phyloP scores from a whole-genome alignment of 2,888 invertebrate genomes.

The Sepioteuthis lessoniana region DNA sequence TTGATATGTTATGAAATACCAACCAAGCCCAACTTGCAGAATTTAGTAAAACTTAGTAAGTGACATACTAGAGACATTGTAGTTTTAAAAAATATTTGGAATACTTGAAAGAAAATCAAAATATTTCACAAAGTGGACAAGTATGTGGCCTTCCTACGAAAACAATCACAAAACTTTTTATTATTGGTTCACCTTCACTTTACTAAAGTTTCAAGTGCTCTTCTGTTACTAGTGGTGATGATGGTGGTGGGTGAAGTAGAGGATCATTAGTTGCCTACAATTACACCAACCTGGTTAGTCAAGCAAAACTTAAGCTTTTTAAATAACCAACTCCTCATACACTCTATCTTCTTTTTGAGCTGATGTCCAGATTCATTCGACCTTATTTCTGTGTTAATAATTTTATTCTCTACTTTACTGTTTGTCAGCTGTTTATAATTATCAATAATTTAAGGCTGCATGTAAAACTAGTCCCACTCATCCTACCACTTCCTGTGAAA shows the following conservation, averaged over 20 bases:
- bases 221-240: neutral
- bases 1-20: too few species aligned
- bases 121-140: too few species aligned
- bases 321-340: neutral
- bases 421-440: neutral
- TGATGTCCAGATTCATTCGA: neutral
- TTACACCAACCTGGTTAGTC: neutral
- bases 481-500: neutral
- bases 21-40: too few species aligned
- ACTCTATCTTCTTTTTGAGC: neutral
- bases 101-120: too few species aligned
- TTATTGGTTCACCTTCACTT: neutral
- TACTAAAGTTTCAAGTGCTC: neutral
- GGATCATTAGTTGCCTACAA: neutral
- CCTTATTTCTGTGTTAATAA: neutral
- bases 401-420: neutral
- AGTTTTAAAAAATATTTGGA: too few species aligned
- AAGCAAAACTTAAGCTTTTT: neutral
- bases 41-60: too few species aligned
- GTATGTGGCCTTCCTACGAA: too few species aligned
- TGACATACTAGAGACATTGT: too few species aligned
- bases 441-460: neutral
- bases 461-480: neutral
- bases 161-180: neutral
- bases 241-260: neutral